A percentile compares a stretch with the other conserved stretches of the same genome.
Evolutionary conservation across 1,140 invertebrate species (phyloP).

Genomic region (Euura lappo): DNA sequence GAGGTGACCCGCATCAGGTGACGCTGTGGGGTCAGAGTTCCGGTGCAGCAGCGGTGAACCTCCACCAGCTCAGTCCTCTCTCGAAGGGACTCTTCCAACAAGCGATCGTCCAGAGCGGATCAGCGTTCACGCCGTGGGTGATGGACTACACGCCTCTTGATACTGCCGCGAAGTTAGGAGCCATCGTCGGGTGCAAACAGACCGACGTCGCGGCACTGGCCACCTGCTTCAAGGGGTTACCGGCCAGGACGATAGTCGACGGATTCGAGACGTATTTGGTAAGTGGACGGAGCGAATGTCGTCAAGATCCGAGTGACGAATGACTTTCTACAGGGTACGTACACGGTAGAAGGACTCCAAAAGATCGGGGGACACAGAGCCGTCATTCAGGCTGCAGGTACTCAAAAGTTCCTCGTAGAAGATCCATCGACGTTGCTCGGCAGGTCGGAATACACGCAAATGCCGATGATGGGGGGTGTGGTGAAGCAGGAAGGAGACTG

Average conservation of each 20-base stretch:
- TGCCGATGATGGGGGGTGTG: background rate
- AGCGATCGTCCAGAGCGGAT: constrained; percentile 22
- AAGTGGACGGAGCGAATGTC: too few species aligned
- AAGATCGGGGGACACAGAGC: background rate
- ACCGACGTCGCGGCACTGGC: background rate
- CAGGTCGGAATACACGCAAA: background rate
- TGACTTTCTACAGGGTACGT: background rate
- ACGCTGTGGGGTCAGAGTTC: constrained; percentile 35
- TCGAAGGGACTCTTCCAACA: constrained; percentile 34
- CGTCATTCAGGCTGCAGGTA: background rate
- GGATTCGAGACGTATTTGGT: background rate
- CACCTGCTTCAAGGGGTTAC: background rate
- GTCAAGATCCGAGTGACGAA: too few species aligned
- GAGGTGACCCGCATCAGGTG: constrained; percentile 39
- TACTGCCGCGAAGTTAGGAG: background rate
- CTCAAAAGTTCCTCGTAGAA: background rate
- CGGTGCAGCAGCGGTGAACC: constrained; percentile 33
- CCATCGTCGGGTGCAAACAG: background rate
- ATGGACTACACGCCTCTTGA: constrained; percentile 16
- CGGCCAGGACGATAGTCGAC: background rate
- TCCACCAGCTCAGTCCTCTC: constrained; percentile 61
- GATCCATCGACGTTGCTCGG: background rate
- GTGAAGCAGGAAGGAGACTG: background rate
- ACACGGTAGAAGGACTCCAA: background rate
- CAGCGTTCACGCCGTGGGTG: constrained; percentile 21